Evolutionary conservation across 64 coral and sea anemone species (phyloP), one percentile per base, ranked within the genome.

Genomic region (Pocillopora damicornis): DNA sequence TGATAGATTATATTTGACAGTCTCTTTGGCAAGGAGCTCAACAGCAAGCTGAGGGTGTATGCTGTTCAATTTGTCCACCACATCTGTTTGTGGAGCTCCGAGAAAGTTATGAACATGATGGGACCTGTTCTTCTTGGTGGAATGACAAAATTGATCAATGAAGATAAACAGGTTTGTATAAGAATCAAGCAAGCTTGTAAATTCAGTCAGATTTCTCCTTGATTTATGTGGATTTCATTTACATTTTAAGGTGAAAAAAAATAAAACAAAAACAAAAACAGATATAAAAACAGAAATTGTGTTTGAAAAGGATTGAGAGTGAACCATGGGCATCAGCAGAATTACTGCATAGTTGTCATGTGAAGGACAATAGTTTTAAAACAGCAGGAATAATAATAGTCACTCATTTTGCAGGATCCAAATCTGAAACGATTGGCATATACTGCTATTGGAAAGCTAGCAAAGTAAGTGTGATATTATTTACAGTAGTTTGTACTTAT

Each of bases 61-160:
- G 89, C 91, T 16, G 86, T 98, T 1, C 93, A 99, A 67, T 94
- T 99, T 45, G 88, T 99, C 14, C 97, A 99, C 45, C 97, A 99
- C 57, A 87, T 99, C 42, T 99, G 97, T 80, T 37, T 88, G 88
- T 95, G 88, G 62, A 99, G 91, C n/a, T 95, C 93, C 59, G 90
- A 95, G 18, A 94, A 99, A 80, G 90, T 95, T 35, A 94, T 99
- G 13, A 79, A 11, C 13, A 89, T 81, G 73, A 93, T 95, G 79
- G 93, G 90, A 59, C 88, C 93, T n/a, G 90, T 99, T 2, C 69
- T 99, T 68, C 75, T 99, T 9, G 91, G 78, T 75, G 93, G 87
- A 72, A 87, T 97, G 87, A 89, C 78, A 60, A 97, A 97, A 51
- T 62, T 97, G 22, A 97, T 93, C 13, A 73, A 73, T 37, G 79